phyloP scores from a whole-genome alignment of 2,113 vertebrate genomes.

The Lepus europaeus region DNA sequence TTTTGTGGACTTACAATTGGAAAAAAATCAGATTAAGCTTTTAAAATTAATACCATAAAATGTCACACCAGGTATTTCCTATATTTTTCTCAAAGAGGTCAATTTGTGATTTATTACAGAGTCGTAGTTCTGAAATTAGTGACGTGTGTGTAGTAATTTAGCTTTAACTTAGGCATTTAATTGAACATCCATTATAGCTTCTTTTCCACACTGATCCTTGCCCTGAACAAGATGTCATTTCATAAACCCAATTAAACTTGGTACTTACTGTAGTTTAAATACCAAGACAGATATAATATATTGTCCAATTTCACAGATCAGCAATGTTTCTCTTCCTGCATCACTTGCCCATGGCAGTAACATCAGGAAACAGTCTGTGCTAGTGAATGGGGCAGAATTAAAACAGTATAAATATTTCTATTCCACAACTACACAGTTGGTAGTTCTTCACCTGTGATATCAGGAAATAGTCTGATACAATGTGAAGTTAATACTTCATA shows the following conservation, averaged over 20 bases:
- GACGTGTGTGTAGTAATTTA: conserved; percentile 45
- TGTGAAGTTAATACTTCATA: not conserved
- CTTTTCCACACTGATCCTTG: conserved; percentile 63
- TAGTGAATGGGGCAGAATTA: conserved; percentile 16
- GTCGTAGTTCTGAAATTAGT: conserved; percentile 60
- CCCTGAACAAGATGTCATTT: conserved; percentile 80
- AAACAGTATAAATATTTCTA: not conserved
- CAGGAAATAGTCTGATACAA: not conserved
- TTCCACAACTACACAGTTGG: not conserved
- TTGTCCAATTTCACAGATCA: conserved; percentile 78
- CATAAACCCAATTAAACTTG: conserved; percentile 78
- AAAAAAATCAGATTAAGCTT: conserved; percentile 33
- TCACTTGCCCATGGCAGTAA: conserved; percentile 53
- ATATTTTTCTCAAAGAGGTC: conserved; percentile 26
- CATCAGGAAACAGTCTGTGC: conserved; percentile 41
- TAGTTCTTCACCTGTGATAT: not conserved
- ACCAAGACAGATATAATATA: conserved; percentile 74
- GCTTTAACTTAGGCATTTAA: conserved; percentile 64
- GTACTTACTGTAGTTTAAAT: conserved; percentile 71
- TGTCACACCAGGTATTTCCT: not conserved
- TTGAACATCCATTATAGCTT: conserved; percentile 66
- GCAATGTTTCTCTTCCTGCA: conserved; percentile 51
- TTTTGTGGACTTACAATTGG: not conserved
- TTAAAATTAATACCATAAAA: conserved; percentile 44
- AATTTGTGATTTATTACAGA: conserved; percentile 54